Base-by-base conservation (phyloP, 2,888 invertebrate genomes). In the Chrysolina americana region DNA sequence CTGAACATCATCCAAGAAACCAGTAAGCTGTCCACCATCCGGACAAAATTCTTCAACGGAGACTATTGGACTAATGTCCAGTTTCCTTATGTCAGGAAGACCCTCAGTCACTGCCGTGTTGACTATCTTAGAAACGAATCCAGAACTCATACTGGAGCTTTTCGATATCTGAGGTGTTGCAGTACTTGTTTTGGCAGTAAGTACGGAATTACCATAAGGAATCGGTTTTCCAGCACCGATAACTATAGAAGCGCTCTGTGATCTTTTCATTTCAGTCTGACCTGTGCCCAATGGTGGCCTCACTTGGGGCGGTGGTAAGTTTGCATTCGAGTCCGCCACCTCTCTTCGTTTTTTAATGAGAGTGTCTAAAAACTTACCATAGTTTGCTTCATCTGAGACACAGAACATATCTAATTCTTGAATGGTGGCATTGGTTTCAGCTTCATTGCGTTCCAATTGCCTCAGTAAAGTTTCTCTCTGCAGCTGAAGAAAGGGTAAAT, bases 401-500 rank as follows among this genome's bases (percentile, higher is more conserved):
- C 93, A 93, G 85, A 92, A 95, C 77, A 94, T 91, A 85, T 95
- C 93, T 48, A 95, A 89, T 84, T 95, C 95, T 81, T 92, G 91
- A 77, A 93, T 90, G 17, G 94, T 95, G 19, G 95, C 92, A 76
- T 92, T 91, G 66, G 94, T 94, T 86, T 98, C 97, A 70, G 92
- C 91, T 83, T 93, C 92, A 87, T 98, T 98, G 23, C 95, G 92
- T 85, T 96, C 95, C 76, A 98, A 88, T 86, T 97, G 96, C 79
- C 93, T 92, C 63, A 96, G 85, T 62, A 98, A 88, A 17, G 96
- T 95, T 81, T 95, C 95, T 81, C 93, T 91, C 90, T 98, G 98
- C 41, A 98, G 89, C 85, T 95, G 94, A 68, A 98, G 90, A 87
- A 98, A 98, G 69, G 98, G 98, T 73, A 98, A 91, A 88, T 97